Evolutionary conservation across 2,888 invertebrate genomes (phyloP), one percentile per base, ranked within the genome.

Genomic region (Tipula unca): DNA sequence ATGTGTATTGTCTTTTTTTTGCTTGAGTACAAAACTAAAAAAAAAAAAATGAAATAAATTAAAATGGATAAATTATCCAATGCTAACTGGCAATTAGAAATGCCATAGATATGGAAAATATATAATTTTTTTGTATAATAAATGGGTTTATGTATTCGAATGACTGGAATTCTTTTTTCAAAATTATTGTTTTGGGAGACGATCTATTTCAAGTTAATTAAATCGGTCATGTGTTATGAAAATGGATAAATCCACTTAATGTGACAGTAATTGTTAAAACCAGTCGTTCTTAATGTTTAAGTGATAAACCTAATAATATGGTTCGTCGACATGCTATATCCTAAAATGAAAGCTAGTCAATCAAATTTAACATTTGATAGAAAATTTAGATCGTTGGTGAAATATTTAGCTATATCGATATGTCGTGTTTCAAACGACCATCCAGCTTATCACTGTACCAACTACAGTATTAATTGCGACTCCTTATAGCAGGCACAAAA

Each of bases 81-180:
- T 69, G 69, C 69, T 69, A 69, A 69, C 69, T 69, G 69, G 69
- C 69, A 69, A 69, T 69, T 69, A 69, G 69, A 69, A 69, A 69
- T 69, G 69, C 69, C 69, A 69, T 69, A 69, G 69, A 69, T 69
- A 69, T 69, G 69, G 69, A 69, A 69, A 69, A 69, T 25, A 69
- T 69, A 25, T 69, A 25, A 3, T 8, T 69, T 69, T 69, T 69
- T 17, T 69, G 25, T 69, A 69, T 69, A 69, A 69, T 69, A 69
- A 69, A 69, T 69, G 69, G 69, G 69, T 69, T 32, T 32, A 14
- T 69, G n/a, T n/a, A 69, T 20, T 69, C 25, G 69, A 69, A n/a
- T n/a, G 25, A 69, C 69, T 69, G 25, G 25, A 69, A 69, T 69
- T 6, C 4, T 25, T 69, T 69, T 69, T 69, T 25, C 10, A 8